Conservation (phyloP, 2,888 invertebrate genomes). For the Hemistola chrysoprasaria region DNA sequence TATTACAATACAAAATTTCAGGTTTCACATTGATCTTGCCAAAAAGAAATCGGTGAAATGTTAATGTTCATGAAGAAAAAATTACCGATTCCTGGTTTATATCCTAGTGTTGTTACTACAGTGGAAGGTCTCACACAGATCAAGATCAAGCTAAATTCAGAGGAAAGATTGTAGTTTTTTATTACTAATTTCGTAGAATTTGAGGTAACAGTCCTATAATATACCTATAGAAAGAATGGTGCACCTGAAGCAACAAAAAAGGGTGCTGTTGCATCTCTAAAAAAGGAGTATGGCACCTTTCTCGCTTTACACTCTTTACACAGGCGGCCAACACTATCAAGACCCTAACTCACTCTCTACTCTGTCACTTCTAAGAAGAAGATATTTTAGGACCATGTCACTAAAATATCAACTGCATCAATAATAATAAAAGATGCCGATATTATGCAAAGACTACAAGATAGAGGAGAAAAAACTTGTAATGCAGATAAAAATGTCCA, state of each 20-base stretch:
- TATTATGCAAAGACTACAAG: slow-evolving; percentile 84
- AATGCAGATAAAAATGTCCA: slow-evolving; percentile 84
- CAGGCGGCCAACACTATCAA: slow-evolving; percentile 85
- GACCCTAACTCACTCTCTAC: too few species aligned
- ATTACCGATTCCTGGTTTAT: slow-evolving; percentile 86
- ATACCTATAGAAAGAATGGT: slow-evolving; percentile 84
- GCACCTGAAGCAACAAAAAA: slow-evolving; percentile 86
- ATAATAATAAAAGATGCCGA: slow-evolving; percentile 90
- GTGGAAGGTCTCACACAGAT: slow-evolving; percentile 84
- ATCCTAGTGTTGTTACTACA: slow-evolving; percentile 86
- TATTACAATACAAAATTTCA: too few species aligned
- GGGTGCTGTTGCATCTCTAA: slow-evolving; percentile 88
- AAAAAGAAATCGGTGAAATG: slow-evolving; percentile 84
- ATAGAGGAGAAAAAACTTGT: slow-evolving; percentile 67
- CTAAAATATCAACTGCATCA: slow-evolving; percentile 86
- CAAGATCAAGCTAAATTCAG: slow-evolving; percentile 66
- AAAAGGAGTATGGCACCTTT: slow-evolving; percentile 89
- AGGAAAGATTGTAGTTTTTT: slow-evolving; percentile 90
- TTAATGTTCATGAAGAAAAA: slow-evolving; percentile 82
- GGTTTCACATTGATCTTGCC: slow-evolving; percentile 78
- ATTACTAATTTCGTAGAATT: slow-evolving; percentile 85
- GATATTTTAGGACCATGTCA: too few species aligned
- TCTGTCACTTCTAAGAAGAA: too few species aligned
- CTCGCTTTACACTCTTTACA: slow-evolving; percentile 88
- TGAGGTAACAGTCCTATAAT: slow-evolving; percentile 84